Conservation (phyloP, 2,113 vertebrate species). For the Orycteropus afer region DNA sequence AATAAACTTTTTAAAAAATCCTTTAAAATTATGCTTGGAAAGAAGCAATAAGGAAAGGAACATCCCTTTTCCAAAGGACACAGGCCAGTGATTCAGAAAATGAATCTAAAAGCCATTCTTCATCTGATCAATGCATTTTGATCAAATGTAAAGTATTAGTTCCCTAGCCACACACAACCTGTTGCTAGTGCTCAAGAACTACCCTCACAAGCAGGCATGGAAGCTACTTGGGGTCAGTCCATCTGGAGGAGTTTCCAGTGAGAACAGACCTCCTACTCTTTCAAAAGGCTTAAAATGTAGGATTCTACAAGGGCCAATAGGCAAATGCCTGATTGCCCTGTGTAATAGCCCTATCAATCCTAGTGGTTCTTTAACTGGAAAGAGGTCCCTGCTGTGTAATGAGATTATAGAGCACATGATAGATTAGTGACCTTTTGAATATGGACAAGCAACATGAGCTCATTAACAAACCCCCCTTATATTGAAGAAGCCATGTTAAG, state of each 20-base stretch:
- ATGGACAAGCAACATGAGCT: conserved; percentile 48
- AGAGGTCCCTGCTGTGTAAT: conserved; percentile 45
- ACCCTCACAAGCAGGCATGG: not conserved
- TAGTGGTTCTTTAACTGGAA: not conserved
- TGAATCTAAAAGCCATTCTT: not conserved
- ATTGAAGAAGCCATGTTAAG: not conserved
- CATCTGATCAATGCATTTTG: not conserved
- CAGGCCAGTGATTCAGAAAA: not conserved
- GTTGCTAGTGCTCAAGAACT: not conserved
- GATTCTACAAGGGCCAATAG: not conserved
- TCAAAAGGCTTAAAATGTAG: not conserved
- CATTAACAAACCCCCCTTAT: conserved; percentile 38
- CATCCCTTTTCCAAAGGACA: not conserved
- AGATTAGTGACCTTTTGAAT: conserved; percentile 71
- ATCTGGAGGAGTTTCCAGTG: not conserved
- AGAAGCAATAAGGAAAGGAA: not conserved
- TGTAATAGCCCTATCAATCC: not conserved
- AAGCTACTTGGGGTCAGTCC: not conserved
- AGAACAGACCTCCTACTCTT: not conserved
- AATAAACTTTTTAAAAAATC: not conserved
- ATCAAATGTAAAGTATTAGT: not conserved
- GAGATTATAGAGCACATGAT: not conserved
- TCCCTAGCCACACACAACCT: not conserved
- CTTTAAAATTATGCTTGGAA: not conserved
- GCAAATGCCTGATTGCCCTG: not conserved